phyloP scores from a whole-genome alignment of 2,888 invertebrate species.

The Leptinotarsa haldemani region DNA sequence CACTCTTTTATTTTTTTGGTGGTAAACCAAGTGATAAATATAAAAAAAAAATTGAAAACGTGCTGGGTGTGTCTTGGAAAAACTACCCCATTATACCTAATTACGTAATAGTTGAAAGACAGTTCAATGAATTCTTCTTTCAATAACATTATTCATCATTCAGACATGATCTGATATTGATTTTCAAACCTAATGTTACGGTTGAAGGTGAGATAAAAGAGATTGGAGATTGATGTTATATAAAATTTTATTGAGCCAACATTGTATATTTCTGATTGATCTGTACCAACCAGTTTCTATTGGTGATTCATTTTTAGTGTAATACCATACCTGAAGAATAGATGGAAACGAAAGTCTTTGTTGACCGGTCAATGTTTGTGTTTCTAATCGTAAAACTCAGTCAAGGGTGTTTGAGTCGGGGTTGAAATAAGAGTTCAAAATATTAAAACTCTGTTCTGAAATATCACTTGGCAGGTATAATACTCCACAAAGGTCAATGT shows the following conservation, averaged over 20 bases:
- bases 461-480: too few species aligned
- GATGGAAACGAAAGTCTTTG: neutral
- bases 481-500: too few species aligned
- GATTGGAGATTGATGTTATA: neutral
- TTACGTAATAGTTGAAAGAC: neutral
- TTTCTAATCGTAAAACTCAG: too few species aligned
- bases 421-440: too few species aligned
- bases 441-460: too few species aligned
- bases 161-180: neutral
- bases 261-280: neutral
- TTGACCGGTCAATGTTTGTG: too few species aligned
- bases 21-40: too few species aligned
- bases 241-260: neutral
- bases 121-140: neutral
- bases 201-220: neutral
- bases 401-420: too few species aligned
- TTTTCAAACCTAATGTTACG: neutral
- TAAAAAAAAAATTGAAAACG: neutral
- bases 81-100: slow-evolving; percentile 3
- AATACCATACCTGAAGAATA: neutral
- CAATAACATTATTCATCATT: neutral
- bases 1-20: too few species aligned
- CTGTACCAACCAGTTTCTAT: neutral
- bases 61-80: neutral
- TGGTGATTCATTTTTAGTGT: neutral